phyloP scores from a whole-genome alignment of 2,888 invertebrate genomes.

The Dorcus hopei region DNA sequence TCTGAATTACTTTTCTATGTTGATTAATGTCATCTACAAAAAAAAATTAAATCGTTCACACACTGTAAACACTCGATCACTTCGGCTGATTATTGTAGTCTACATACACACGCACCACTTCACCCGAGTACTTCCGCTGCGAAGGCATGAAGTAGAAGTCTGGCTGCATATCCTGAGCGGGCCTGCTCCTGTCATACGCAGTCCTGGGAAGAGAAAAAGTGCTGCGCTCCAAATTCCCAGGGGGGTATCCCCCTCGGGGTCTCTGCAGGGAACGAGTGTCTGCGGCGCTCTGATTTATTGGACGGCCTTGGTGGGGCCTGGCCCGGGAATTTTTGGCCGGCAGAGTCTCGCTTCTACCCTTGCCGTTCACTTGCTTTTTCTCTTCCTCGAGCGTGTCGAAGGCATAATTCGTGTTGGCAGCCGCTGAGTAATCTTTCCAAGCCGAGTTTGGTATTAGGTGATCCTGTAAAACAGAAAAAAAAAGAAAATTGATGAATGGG shows the following conservation, averaged over 20 bases:
- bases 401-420: slow-evolving; percentile 80
- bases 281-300: slow-evolving; percentile 33
- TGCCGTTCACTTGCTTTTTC: slow-evolving; percentile 56
- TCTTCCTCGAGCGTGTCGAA: slow-evolving; percentile 86
- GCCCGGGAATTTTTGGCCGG: slow-evolving; percentile 31
- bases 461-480: slow-evolving; percentile 57
- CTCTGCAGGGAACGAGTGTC: slow-evolving; percentile 64
- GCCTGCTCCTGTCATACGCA: slow-evolving; percentile 49
- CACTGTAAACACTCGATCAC: slow-evolving; percentile 34
- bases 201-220: slow-evolving; percentile 76
- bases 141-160: slow-evolving; percentile 96
- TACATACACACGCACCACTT: slow-evolving; percentile 80
- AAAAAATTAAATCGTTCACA: slow-evolving; percentile 1
- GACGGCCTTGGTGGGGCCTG: slow-evolving; percentile 37
- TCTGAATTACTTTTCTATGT: neutral
- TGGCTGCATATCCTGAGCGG: slow-evolving; percentile 58
- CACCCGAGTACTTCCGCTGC: slow-evolving; percentile 89
- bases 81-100: slow-evolving; percentile 73
- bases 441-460: slow-evolving; percentile 79
- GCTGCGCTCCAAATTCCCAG: slow-evolving; percentile 58
- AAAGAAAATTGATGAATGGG: neutral
- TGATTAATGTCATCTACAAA: neutral
- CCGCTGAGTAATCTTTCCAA: slow-evolving; percentile 82
- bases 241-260: slow-evolving; percentile 44
- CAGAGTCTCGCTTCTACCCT: slow-evolving; percentile 36